Evolutionary conservation across 2,797 vertebrate genomes (phyloP), one percentile per base, ranked within the genome.

Genomic region (Enteromius treurensis): DNA sequence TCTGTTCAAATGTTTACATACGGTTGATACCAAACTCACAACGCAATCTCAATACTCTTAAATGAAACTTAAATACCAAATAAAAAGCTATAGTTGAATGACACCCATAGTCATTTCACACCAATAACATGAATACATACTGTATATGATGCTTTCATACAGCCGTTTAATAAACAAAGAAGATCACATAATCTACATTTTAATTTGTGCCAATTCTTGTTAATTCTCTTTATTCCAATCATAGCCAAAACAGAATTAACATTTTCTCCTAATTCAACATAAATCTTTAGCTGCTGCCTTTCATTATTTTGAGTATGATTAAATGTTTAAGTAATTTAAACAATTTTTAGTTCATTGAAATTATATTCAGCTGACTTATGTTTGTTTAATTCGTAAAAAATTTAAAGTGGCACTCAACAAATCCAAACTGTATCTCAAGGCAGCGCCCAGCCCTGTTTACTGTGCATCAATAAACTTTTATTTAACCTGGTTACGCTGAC

Each of bases 391-490:
- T 70, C 8, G 3, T 45, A 13, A 11, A 37, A 70, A 51, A 53
- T 51, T 0, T 62, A 71, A 77, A 60, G 9, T 2, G 5, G 15
- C 6, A 19, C 47, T 74, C 10, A 32, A 53, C 53, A 34, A 49
- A 69, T 32, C 53, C 32, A 67, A 70, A 65, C 69, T 32, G 37
- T 26, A 83, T 80, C 74, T 47, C 15, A 60, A 62, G 23, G 21
- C 1, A 77, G 45, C 1, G 5, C 40, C 40, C 40, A 65, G 17
- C 58, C 3, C 10, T 29, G 64, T 34, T 21, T 53, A 53, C 71
- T n/a, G 19, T 37, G 23, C 65, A 37, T 64, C 32, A 74, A 77
- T 84, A 74, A 77, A 77, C 19, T 55, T 37, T 26, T 32, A 58
- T 21, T n/a, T 45, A 42, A 49, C 69, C 55, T 58, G 34, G 11